Percentiles rank a stretch among this genome's conserved stretches.
Conservation (phyloP, 2,113 vertebrate species). For the Tichodroma muraria region DNA sequence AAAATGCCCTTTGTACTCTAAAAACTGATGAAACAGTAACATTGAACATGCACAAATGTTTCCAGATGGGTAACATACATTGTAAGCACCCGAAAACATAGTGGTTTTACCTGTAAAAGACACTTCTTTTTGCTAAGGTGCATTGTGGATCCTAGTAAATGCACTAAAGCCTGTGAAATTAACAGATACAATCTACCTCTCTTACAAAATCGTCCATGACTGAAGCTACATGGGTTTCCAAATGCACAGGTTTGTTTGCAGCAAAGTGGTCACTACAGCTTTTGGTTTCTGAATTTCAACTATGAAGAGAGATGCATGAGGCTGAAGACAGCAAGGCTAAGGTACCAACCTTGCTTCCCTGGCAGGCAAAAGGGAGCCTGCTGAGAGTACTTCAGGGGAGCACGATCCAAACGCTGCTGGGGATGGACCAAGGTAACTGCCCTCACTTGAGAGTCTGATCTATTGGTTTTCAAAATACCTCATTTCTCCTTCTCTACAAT, state of each 20-base stretch:
- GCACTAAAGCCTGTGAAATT: background rate
- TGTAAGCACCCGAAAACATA: background rate
- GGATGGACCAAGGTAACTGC: background rate
- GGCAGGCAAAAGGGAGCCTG: background rate
- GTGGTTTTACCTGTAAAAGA: background rate
- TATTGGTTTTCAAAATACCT: background rate
- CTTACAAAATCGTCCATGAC: background rate
- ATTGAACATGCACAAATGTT: background rate
- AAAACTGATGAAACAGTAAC: background rate
- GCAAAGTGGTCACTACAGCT: too few relatives aligned
- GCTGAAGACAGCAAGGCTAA: background rate
- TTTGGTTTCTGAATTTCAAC: background rate
- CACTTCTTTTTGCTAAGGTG: background rate
- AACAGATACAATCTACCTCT: background rate
- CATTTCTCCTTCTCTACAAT: background rate
- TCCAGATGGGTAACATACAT: background rate
- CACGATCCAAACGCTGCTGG: accelerated
- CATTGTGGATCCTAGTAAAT: background rate
- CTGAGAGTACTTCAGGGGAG: background rate
- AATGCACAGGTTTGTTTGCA: background rate
- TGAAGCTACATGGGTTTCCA: background rate
- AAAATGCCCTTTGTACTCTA: background rate
- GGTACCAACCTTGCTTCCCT: background rate
- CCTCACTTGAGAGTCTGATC: background rate
- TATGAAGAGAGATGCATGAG: background rate